Base-by-base conservation (phyloP, 2,113 vertebrate species). In the Myotis lucifugus region DNA sequence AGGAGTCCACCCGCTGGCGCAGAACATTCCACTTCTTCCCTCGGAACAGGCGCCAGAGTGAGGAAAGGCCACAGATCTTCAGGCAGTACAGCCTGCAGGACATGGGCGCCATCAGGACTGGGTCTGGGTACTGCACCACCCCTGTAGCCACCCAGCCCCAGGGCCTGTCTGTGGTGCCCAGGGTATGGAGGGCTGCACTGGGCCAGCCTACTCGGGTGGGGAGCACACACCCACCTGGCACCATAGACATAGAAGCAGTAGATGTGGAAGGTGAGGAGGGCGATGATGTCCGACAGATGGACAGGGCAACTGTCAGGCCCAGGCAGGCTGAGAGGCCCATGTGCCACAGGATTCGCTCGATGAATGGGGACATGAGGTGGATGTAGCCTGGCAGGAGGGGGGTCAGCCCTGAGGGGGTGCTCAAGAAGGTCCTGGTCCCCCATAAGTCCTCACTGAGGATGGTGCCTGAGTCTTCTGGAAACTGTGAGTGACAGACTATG, bases 201-300 rank as follows among this genome's bases (percentile, higher is more conserved):
- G 5, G 4, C 15, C 46, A 5, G 90, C 37, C 37, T 8, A 0
- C 6, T 0, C 15, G 42, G 3, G 4, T 19, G 3, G 32, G 13
- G 23, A 34, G 37, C 14, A 5, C 14, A 25, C 7, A 88, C 98
- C 92, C 96, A 99, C 99, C 99, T 99, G 98, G 99, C 99, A n/a
- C 99, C 99, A 0, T 99, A 99, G 92, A 99, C 99, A 2, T 99
- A 99, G 98, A 99, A 99, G 98, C 99, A 99, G 98, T 99, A 99
- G 98, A 99, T 99, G 97, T 99, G 99, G 98, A 99, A 99, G 88
- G 99, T 99, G 96, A 99, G 98, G 64, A 99, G 99, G 0, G 99
- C 99, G 11, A 99, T 97, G 97, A 99, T 99, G 97, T 99, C 99
- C 0, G 99, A 99, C 40, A 99, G 98, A 99, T 98, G 77, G 99